Evolutionary conservation across 2,888 invertebrate genomes (phyloP).

Genomic region (Athalia cordata): DNA sequence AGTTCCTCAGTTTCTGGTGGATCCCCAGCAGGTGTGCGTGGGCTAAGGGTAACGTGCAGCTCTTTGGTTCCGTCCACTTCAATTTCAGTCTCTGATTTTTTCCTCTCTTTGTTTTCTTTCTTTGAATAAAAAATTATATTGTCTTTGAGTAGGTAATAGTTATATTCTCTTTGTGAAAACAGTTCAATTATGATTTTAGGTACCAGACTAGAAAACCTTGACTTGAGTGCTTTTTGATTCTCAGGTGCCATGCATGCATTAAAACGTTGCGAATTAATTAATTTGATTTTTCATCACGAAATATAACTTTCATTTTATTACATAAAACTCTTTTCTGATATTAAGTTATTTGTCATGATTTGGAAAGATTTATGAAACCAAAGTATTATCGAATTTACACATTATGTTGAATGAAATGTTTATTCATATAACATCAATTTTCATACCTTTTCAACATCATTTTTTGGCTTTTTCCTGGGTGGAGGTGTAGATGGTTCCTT

Average conservation of each 20-base stretch:
- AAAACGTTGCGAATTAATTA: not conserved
- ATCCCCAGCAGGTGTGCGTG: conserved; percentile 87
- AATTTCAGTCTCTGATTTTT: conserved; percentile 76
- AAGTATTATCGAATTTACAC: not conserved
- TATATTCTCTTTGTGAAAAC: not conserved
- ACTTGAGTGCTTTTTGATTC: not conserved
- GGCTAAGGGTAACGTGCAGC: conserved; percentile 85
- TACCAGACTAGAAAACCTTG: too few species aligned
- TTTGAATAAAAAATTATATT: conserved; percentile 46
- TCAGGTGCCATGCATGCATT: not conserved
- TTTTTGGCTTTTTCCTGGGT: conserved; percentile 75
- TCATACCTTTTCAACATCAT: conserved; percentile 65
- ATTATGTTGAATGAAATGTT: not conserved
- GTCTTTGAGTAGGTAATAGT: conserved; percentile 3
- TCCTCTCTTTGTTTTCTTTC: conserved; percentile 73
- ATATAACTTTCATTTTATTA: too few species aligned
- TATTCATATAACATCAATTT: not conserved
- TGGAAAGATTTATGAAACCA: too few species aligned
- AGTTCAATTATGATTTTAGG: not conserved
- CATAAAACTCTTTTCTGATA: too few species aligned
- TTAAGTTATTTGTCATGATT: too few species aligned
- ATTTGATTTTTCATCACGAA: not conserved
- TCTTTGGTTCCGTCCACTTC: conserved; percentile 84
- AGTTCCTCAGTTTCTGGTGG: conserved; percentile 95
- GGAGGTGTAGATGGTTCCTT: conserved; percentile 69